These are phyloP conservation scores for Apocrypta bakeri DNA, from an alignment of 1,140 invertebrate species.

Conservation along the genomic window DNA sequence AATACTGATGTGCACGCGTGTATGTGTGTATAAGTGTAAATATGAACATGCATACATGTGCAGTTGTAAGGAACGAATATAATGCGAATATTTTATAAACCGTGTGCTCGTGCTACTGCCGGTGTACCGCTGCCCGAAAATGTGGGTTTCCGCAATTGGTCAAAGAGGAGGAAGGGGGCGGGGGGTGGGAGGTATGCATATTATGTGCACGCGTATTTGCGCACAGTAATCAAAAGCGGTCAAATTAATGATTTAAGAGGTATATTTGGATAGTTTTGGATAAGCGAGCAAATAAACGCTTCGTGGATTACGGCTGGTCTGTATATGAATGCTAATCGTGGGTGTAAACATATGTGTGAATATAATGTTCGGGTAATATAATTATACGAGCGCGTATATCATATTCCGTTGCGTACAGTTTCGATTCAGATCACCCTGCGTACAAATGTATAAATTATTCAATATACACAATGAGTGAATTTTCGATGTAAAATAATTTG, in stretches of 20 bases:
- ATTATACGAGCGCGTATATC: neutral
- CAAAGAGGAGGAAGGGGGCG: too few species aligned
- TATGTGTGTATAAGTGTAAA: neutral
- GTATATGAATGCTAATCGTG: neutral
- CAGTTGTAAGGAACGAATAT: neutral
- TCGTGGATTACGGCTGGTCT: neutral
- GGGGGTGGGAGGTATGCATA: too few species aligned
- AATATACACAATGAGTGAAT: neutral
- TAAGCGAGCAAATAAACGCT: neutral
- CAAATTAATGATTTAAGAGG: neutral
- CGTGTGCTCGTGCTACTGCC: neutral
- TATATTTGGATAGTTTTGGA: neutral
- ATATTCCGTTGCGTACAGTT: neutral
- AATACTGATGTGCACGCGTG: neutral
- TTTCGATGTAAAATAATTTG: neutral
- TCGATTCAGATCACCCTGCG: too few species aligned
- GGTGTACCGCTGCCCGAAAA: neutral
- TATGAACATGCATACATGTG: neutral
- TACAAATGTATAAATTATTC: neutral
- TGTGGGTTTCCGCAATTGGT: neutral
- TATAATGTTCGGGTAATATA: neutral
- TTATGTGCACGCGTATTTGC: too few species aligned
- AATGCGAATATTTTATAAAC: slow-evolving; percentile 9
- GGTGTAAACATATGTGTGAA: neutral
- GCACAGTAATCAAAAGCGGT: neutral